phyloP scores from a whole-genome alignment of 2,113 vertebrate species.

The Daubentonia madagascariensis region DNA sequence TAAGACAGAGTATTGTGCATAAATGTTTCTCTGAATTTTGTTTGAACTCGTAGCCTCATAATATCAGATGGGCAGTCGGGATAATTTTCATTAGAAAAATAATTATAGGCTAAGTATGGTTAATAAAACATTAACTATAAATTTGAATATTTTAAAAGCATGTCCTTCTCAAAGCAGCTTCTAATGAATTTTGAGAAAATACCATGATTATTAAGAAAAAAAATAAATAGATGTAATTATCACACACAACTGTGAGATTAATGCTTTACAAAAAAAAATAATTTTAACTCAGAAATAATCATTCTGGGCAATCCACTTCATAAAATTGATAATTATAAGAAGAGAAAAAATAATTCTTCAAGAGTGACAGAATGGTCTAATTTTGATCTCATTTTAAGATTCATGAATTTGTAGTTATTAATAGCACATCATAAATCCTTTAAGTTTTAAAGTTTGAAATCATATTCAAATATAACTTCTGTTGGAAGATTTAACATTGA shows the following conservation, averaged over 20 bases:
- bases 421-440: not conserved
- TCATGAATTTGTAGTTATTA: not conserved
- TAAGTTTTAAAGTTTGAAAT: not conserved
- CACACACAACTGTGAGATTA: constrained; percentile 44
- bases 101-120: constrained; percentile 77
- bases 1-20: not conserved
- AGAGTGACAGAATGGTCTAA: not conserved
- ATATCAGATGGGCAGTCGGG: constrained; percentile 61
- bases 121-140: constrained; percentile 79
- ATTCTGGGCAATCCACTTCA: constrained; percentile 42
- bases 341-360: not conserved
- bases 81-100: constrained; percentile 79
- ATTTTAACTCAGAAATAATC: constrained; percentile 65
- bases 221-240: constrained; percentile 73
- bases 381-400: not conserved
- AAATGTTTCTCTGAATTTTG: constrained; percentile 62
- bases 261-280: constrained; percentile 61
- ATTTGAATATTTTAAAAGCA: constrained; percentile 78
- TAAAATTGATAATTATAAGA: constrained; percentile 31
- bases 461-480: not conserved
- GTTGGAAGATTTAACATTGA: not conserved
- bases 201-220: constrained; percentile 68
- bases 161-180: constrained; percentile 64
- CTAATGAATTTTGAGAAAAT: constrained; percentile 78
- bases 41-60: constrained; percentile 68